Base-by-base conservation (phyloP, 2,113 vertebrate species). In the Rallus limicola region DNA sequence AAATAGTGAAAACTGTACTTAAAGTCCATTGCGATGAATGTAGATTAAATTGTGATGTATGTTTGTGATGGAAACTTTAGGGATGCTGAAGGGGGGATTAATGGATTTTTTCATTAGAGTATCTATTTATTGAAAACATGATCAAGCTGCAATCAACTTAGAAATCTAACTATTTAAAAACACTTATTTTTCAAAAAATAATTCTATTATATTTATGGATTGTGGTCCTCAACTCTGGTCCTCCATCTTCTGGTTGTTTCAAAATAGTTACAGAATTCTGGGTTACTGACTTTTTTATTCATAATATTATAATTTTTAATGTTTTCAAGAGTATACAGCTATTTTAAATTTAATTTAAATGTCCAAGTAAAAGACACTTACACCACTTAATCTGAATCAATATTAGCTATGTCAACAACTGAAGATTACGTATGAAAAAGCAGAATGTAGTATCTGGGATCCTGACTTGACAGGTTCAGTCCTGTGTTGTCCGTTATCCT, bases 1-100 rank as follows among this genome's bases (percentile, higher is more conserved):
- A 96, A 95, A 96, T 50, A 93, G 46, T 71, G 33, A 95, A 94
- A 89, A 28, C 89, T 70, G 33, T 87, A 83, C 36, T 92, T 87
- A 85, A 91, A 91, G 25, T 76, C 75, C 86, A 5, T 67, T 86
- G 62, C 59, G 40, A 52, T 86, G n/a, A 85, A 78, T 34, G 28
- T 50, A 88, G 56, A 62, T 86, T 58, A 77, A 94, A 88, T 83
- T 59, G 29, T 28, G 80, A 72, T 52, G 40, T 6, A 36, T 69
- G 28, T 55, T 67, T 83, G 28, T 67, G 74, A 68, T 69, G 53
- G 58, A 88, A 86, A 79, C 5, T 38, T 72, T 55, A 59, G n/a
- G 29, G 25, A 17, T 29, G 20, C 16, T 23, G 60, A 82, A 89
- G 85, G 90, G 48, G 10, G 75, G 6, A 10, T 71, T n/a, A 68